Conservation (phyloP, 2,797 vertebrate species). For the Rhinichthys osculus region DNA sequence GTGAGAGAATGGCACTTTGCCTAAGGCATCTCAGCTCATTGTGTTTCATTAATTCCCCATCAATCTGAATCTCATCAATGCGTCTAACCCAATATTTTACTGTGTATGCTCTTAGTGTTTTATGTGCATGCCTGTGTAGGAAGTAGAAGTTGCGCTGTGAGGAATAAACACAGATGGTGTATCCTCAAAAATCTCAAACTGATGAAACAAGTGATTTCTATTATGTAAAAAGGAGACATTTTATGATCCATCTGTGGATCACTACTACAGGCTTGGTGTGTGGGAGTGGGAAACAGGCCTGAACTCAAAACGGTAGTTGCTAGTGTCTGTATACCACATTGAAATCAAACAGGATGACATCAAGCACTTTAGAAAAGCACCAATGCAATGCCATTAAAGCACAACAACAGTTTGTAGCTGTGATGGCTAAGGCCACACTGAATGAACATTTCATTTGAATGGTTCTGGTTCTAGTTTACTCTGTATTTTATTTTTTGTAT, state of each 20-base stretch:
- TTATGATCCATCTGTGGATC: background rate
- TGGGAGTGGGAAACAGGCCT: background rate
- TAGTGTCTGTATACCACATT: background rate
- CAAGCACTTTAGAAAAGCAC: background rate
- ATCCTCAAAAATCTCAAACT: background rate
- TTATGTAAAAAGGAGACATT: constrained; percentile 20
- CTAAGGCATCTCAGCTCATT: constrained; percentile 43
- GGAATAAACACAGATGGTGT: constrained; percentile 17
- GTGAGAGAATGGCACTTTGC: constrained; percentile 38
- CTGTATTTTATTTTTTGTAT: no score
- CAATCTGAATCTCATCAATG: constrained; percentile 52
- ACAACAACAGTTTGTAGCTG: background rate
- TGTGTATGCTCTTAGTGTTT: constrained; percentile 27
- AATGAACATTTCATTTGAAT: no score
- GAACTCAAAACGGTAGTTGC: background rate
- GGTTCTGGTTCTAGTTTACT: no score
- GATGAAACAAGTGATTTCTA: constrained; percentile 18
- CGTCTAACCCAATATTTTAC: constrained; percentile 32
- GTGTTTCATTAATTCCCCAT: constrained; percentile 57
- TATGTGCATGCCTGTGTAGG: constrained; percentile 17
- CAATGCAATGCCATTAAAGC: background rate
- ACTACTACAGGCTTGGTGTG: constrained; percentile 1
- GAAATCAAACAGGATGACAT: background rate
- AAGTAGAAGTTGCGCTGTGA: constrained; percentile 22
- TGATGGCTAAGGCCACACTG: no score